Evolutionary conservation across 2,888 invertebrate genomes (phyloP).

Genomic region (Gymnocheta viridis): DNA sequence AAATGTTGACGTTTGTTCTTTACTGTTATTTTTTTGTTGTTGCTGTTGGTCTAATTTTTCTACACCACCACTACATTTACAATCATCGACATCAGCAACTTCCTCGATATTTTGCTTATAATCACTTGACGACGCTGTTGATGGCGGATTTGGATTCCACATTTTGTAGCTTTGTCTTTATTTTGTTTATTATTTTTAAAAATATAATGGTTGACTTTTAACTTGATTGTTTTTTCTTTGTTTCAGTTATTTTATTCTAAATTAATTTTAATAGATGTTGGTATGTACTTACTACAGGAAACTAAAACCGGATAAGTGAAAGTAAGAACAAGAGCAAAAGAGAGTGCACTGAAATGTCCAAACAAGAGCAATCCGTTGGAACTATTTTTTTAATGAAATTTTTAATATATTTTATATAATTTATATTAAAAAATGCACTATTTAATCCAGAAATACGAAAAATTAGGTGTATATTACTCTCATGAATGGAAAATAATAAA

Average conservation of each 20-base stretch:
- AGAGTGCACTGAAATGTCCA: not conserved
- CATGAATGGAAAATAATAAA: too few species aligned
- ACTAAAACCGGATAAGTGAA: not conserved
- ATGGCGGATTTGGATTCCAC: constrained; percentile 76
- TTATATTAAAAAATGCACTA: too few species aligned
- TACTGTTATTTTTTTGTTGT: constrained; percentile 72
- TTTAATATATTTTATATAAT: too few species aligned
- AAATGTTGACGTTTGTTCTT: constrained; percentile 63
- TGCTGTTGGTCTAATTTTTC: constrained; percentile 70
- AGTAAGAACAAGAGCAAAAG: not conserved
- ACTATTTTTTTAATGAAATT: too few species aligned
- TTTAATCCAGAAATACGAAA: too few species aligned
- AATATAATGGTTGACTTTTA: constrained; percentile 40
- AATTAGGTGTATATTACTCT: too few species aligned
- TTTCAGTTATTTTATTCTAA: not conserved
- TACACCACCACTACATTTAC: constrained; percentile 72
- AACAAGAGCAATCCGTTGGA: not conserved
- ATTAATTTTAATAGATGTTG: not conserved
- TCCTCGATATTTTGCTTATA: constrained; percentile 75
- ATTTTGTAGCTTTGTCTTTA: constrained; percentile 74
- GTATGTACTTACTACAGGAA: not conserved
- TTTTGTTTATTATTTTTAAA: constrained; percentile 52
- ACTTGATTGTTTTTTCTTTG: constrained; percentile 8
- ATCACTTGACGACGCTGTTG: constrained; percentile 75
- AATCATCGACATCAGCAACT: constrained; percentile 74